Base-by-base conservation (phyloP, 2,113 vertebrate species). In the Alethe castanea region DNA sequence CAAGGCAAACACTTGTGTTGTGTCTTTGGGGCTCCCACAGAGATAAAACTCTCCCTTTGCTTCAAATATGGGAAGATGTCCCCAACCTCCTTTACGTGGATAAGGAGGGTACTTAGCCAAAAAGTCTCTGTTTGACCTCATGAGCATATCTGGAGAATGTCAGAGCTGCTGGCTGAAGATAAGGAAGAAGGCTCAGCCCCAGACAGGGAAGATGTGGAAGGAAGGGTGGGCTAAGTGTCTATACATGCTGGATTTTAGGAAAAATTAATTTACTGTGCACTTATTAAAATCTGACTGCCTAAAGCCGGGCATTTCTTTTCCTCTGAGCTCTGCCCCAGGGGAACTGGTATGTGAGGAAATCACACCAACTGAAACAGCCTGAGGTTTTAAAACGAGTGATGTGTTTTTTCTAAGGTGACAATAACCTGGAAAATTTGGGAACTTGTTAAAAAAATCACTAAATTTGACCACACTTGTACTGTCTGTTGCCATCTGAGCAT, bases 41-140 rank as follows among this genome's bases (percentile, higher is more conserved):
- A 98, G 98, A 98, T 96, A 97, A 97, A 97, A 72, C 91, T 94
- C 81, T 56, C 78, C 91, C 93, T 95, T 79, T 88, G 92, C 38
- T 92, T 92, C 92, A 83, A 94, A 88, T 83, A 67, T 65, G 95
- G 86, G 92, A 89, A 97, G 97, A 95, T 84, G 93, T 94, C 94
- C 97, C 57, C 95, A 94, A 22, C 40, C 54, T 79, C n/a, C 35
- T 67, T 90, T 54, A 66, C 13, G 42, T 93, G 85, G 71, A 86
- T 88, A 91, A 85, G 78, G 62, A 50, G 76, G 42, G 62, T 36
- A 3, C 61, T 90, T 67, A 33, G 86, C 52, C 71, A 82, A 56
- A 76, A 79, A 66, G 45, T 29, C 22, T 91, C 89, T 66, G n/a
- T 18, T 8, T 81, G 94, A 95, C 94, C 73, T 96, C 90, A 74